A percentile compares a stretch with the other conserved stretches of the same genome.
phyloP scores from a whole-genome alignment of 1,140 invertebrate genomes.

The Formica selysi region DNA sequence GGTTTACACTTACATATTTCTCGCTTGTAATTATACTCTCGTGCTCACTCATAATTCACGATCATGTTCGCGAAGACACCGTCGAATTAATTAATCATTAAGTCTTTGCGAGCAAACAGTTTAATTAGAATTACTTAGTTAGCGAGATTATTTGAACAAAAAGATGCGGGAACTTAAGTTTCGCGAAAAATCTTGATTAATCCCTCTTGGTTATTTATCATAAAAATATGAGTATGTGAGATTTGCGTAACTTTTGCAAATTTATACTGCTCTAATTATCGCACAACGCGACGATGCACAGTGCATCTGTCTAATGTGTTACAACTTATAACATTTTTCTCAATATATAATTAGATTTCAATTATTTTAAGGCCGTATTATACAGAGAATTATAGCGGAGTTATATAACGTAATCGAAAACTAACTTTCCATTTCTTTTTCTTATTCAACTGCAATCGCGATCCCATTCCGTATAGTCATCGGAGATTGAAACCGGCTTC shows the following conservation, averaged over 20 bases:
- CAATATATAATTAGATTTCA: constrained; percentile 23
- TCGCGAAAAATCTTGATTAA: neutral
- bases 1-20: constrained; percentile 1
- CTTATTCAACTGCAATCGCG: constrained; percentile 33
- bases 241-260: neutral
- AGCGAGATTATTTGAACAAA: constrained; percentile 5
- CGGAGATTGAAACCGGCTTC: constrained; percentile 48
- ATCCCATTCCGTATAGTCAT: constrained; percentile 45
- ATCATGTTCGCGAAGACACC: neutral
- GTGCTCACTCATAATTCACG: neutral
- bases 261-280: neutral
- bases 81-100: constrained; percentile 20
- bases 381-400: neutral
- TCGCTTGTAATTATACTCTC: constrained; percentile 17
- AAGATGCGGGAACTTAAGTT: neutral
- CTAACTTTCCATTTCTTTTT: neutral
- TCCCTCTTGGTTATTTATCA: neutral
- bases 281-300: too few species aligned
- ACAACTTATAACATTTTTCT: constrained; percentile 4
- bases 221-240: neutral
- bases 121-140: constrained; percentile 15
- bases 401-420: constrained; percentile 27
- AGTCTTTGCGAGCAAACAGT: neutral
- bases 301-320: neutral
- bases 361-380: constrained; percentile 48